Percentiles rank a stretch among this genome's conserved stretches.
Evolutionary conservation across 2,888 invertebrate species (phyloP).

Genomic region (Junonia oenone): DNA sequence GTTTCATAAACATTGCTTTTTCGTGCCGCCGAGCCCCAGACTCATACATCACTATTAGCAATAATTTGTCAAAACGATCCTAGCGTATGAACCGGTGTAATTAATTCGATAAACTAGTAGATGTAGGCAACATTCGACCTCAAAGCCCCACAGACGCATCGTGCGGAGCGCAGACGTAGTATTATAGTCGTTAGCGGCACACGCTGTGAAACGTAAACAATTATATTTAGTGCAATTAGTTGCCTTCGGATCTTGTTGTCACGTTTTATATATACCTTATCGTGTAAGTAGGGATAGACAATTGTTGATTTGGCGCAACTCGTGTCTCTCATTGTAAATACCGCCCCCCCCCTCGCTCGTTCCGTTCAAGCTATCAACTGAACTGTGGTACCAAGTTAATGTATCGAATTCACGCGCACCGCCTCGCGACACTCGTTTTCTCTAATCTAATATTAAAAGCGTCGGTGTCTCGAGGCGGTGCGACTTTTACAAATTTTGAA

Average conservation of each 20-base stretch:
- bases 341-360: not conserved
- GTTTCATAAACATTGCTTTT: no score
- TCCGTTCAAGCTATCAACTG: not conserved
- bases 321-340: slow-evolving; percentile 1
- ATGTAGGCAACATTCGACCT: no score
- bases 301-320: slow-evolving; percentile 10
- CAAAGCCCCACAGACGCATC: not conserved
- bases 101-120: not conserved
- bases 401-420: not conserved
- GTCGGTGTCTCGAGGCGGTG: not conserved
- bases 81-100: not conserved
- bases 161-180: not conserved
- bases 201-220: slow-evolving; percentile 44
- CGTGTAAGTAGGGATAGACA: slow-evolving; percentile 12
- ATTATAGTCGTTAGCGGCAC: slow-evolving; percentile 19
- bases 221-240: slow-evolving; percentile 59
- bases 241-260: slow-evolving; percentile 50
- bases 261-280: slow-evolving; percentile 29
- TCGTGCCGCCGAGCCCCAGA: no score
- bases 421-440: not conserved
- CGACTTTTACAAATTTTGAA: slow-evolving; percentile 6
- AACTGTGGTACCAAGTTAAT: not conserved
- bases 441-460: not conserved
- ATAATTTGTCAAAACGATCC: not conserved
- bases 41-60: no score